Conservation (phyloP, 1,140 invertebrate species). For the Chionoecetes opilio region DNA sequence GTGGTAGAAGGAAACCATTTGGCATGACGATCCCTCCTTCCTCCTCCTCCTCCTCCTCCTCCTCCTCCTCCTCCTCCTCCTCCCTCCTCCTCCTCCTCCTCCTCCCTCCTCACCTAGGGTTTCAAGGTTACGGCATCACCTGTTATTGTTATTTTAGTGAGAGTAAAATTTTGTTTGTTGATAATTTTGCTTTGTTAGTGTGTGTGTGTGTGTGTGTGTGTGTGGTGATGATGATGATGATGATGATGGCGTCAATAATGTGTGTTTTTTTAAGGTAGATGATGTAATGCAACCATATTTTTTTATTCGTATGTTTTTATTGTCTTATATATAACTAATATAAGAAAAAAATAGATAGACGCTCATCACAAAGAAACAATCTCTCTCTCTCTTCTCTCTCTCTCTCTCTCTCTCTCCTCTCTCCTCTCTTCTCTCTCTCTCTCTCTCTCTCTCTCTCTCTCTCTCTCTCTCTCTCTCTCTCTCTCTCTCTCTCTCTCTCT, state of each 20-base stretch:
- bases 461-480: too few relatives aligned
- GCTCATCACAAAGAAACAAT: too few relatives aligned
- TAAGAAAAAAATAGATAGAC: not conserved
- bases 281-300: not conserved
- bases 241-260: not conserved
- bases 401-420: too few relatives aligned
- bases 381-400: too few relatives aligned
- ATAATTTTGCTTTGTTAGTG: not conserved
- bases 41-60: not conserved
- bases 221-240: slow-evolving; percentile 6
- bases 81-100: too few relatives aligned
- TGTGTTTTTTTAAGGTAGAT: too few relatives aligned
- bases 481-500: too few relatives aligned
- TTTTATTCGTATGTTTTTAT: not conserved
- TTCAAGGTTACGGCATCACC: not conserved
- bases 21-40: not conserved
- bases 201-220: not conserved
- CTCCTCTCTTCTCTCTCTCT: too few relatives aligned
- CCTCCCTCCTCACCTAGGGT: too few relatives aligned
- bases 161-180: not conserved
- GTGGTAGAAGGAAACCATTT: not conserved
- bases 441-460: too few relatives aligned
- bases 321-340: not conserved
- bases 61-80: too few relatives aligned
- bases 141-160: not conserved